Base-by-base conservation (phyloP, 2,797 vertebrate species). In the Anolis apletophallus region DNA sequence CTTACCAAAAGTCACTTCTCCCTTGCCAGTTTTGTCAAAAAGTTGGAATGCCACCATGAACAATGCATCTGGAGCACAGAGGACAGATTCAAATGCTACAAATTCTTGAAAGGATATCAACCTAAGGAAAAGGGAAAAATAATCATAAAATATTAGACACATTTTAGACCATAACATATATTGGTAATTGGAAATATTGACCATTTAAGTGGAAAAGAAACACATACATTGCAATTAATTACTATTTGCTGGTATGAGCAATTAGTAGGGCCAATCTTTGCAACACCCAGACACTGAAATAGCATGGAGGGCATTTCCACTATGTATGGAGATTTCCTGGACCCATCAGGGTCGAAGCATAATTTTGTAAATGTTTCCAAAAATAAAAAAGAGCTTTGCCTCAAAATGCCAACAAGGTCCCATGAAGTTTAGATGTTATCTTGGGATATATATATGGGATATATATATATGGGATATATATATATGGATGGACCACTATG, bases 21-120 rank as follows among this genome's bases (percentile, higher is more conserved):
- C 97, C 91, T 95, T 97, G 85, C 97, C 98, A 29, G 97, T 95
- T 95, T 98, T 98, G 96, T 98, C 97, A 91, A 98, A 98, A 71
- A 98, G 96, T 92, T 98, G 97, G 95, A 98, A 98, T 87, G 97
- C 97, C 77, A 98, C 97, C 95, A 97, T 95, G 93, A 97, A 98
- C 93, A 98, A 94, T 1, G 97, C 97, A 91, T 98, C 97, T 11
- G 97, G 97, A 89, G 97, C 97, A 54, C 97, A 98, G 55, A 98
- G 96, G 93, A 98, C 97, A 29, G 97, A 97, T 93, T 98, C 97
- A 87, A 98, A 98, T 0, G 97, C 97, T 85, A 97, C 95, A 95
- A 98, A 98, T 94, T 98, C 97, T 92, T 98, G 97, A 94, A 98
- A 98, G 71, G 97, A 98, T 96, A 98, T 98, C 95, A 98, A 91